These are phyloP conservation scores for Apamea monoglypha DNA, from an alignment of 2,888 invertebrate species.

Conservation along the genomic window DNA sequence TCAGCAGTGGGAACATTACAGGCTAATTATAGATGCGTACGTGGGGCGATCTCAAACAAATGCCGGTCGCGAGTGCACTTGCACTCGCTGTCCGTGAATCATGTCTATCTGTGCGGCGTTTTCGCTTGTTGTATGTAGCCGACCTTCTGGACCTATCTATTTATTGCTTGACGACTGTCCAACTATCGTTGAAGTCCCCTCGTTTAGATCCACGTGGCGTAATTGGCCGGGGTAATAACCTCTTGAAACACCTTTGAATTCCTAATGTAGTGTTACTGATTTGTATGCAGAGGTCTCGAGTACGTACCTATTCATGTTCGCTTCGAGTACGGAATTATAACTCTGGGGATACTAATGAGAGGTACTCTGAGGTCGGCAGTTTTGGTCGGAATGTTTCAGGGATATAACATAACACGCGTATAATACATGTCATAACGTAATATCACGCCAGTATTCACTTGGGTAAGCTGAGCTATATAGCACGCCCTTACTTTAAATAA, in stretches of 20 bases:
- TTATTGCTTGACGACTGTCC: conserved; percentile 54
- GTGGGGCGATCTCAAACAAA: not conserved
- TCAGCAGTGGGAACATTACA: not conserved
- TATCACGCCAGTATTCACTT: no score
- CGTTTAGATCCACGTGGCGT: conserved; percentile 60
- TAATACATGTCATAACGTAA: no score
- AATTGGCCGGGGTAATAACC: conserved; percentile 65
- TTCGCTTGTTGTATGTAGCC: not conserved
- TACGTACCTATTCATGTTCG: conserved; percentile 4
- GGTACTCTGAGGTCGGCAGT: not conserved
- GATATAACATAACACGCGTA: not conserved
- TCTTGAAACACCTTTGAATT: conserved; percentile 63
- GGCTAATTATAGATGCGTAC: not conserved
- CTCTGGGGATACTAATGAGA: not conserved
- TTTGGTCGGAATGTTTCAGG: not conserved
- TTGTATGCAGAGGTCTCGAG: conserved; percentile 40
- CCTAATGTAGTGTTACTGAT: conserved; percentile 52
- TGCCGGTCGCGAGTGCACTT: not conserved
- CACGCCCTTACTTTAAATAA: no score
- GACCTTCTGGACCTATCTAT: conserved; percentile 19
- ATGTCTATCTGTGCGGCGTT: not conserved
- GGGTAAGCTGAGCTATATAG: no score
- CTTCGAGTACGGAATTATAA: conserved; percentile 14
- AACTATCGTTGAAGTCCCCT: conserved; percentile 61
- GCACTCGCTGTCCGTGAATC: not conserved